These are phyloP conservation scores for Anagyrus pseudococci DNA, from an alignment of 2,888 invertebrate species.

Conservation along the genomic window DNA sequence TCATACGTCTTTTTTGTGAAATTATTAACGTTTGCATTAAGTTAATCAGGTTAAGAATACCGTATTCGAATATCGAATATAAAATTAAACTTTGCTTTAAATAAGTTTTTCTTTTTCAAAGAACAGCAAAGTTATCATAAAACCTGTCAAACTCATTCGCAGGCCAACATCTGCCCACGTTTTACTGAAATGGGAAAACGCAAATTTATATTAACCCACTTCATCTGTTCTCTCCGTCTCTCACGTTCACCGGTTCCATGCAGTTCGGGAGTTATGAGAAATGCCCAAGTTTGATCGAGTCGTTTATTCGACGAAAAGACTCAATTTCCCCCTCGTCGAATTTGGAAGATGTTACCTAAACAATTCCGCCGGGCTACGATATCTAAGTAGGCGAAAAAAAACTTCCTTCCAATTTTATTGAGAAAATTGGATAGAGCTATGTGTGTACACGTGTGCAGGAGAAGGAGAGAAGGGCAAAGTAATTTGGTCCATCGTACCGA, in stretches of 20 bases:
- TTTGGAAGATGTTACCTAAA: background rate
- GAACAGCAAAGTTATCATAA: background rate
- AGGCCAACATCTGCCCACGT: background rate
- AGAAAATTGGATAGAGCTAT: background rate
- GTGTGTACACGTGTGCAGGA: no score
- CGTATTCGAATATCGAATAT: no score
- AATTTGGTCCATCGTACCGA: no score
- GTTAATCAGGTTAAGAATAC: no score
- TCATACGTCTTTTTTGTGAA: no score
- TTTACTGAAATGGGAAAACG: no score
- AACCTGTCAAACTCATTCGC: background rate
- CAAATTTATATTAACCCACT: no score
- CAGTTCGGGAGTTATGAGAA: background rate
- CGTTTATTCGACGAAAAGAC: background rate
- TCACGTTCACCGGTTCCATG: background rate
- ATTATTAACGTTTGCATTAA: no score
- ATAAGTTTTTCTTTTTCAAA: background rate
- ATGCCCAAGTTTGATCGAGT: background rate
- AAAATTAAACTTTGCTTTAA: no score
- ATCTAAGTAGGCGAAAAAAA: background rate
- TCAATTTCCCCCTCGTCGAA: background rate
- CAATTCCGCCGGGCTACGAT: background rate
- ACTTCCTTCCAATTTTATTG: constrained; percentile 1
- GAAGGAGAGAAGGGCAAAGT: no score
- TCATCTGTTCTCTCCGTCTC: background rate